Base-by-base conservation (phyloP, 2,113 vertebrate genomes). In the Telmatochromis sp. region DNA sequence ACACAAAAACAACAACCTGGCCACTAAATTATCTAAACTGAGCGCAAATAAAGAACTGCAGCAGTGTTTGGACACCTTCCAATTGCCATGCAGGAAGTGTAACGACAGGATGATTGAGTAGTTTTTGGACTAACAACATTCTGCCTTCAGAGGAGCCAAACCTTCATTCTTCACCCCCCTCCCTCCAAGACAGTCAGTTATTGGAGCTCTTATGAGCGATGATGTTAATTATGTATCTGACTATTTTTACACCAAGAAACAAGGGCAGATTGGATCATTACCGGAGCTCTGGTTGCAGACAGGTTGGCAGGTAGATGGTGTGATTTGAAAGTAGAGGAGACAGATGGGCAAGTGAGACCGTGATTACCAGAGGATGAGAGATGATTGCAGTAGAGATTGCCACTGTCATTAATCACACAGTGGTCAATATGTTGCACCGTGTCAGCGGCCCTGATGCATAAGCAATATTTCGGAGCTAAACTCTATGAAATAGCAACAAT, bases 141-240 rank as follows among this genome's bases (percentile, higher is more conserved):
- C 86, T 89, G 70, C 89, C 87, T 88, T 86, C 83, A 85, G 87
- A 92, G 53, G 86, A 93, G 89, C 86, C 33, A 47, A 90, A 87
- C 80, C 70, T 85, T 87, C 92, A 94, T 94, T 89, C 88, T 81
- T 95, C 91, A 94, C 92, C 80, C 73, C 26, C 26, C 92, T 70
- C 73, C 15, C 26, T n/a, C 23, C 8, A 42, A 92, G 92, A 94
- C 91, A 92, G 88, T 80, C 87, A 81, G 89, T 94, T 95, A 95
- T 94, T 89, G 94, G 92, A 92, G 90, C 93, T 82, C 65, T 96
- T 94, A 93, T 95, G 96, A 96, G 90, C 87, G 93, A 96, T 96
- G 94, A 93, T 95, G 94, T 94, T 96, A 96, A 96, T 96, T 96
- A 96, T 89, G 89, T 92, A 93, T 93, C 89, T 53, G 85, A 94